A percentile compares a stretch with the other conserved stretches of the same genome.
Evolutionary conservation across 2,113 vertebrate species (phyloP).

Genomic region (Paralichthys olivaceus): DNA sequence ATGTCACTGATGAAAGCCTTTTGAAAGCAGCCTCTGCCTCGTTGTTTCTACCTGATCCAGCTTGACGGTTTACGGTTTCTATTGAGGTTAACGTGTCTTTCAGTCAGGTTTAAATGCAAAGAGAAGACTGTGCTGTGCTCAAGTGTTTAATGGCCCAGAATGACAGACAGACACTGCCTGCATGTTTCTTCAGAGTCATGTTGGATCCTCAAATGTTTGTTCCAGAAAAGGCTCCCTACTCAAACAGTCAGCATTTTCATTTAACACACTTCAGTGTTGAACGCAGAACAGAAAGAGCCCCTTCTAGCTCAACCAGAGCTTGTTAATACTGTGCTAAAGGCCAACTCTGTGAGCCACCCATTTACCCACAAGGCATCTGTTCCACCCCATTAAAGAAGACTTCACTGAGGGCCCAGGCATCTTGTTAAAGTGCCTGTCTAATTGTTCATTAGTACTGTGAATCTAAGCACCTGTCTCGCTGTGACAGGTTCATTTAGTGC

Average conservation of each 20-base stretch:
- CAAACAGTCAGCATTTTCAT: too few species aligned
- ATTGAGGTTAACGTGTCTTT: neutral
- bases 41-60: neutral
- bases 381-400: slow-evolving; percentile 53
- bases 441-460: slow-evolving; percentile 49
- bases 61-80: neutral
- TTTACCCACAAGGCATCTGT: slow-evolving; percentile 52
- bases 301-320: neutral
- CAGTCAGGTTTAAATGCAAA: neutral
- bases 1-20: neutral
- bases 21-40: neutral
- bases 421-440: slow-evolving; percentile 44
- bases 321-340: slow-evolving; percentile 42
- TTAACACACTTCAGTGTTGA: neutral
- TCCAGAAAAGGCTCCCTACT: neutral
- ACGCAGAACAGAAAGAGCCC: neutral
- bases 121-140: neutral
- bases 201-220: neutral
- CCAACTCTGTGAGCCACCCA: slow-evolving; percentile 13
- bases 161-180: neutral
- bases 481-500: slow-evolving; percentile 45
- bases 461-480: slow-evolving; percentile 36
- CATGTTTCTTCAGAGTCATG: neutral
- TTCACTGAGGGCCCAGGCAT: slow-evolving; percentile 16
- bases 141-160: too few species aligned